Conservation (phyloP, 1,140 invertebrate genomes). For the Aricia agestis region DNA sequence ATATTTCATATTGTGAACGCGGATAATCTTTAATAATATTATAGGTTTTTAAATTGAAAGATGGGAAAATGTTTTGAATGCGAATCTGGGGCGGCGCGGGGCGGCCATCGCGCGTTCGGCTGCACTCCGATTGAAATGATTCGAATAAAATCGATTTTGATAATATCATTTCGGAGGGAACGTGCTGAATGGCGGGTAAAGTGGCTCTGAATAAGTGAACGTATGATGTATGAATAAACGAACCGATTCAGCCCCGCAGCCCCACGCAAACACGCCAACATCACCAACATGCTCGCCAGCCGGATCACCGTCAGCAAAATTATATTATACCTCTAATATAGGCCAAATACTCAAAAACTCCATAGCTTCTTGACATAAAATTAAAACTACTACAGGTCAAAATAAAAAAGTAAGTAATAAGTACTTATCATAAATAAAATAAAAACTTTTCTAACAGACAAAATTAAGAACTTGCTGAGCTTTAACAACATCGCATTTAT, state of each 20-base stretch:
- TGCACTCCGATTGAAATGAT: slow-evolving; percentile 20
- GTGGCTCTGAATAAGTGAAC: slow-evolving; percentile 7
- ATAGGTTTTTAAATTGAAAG: slow-evolving; percentile 10
- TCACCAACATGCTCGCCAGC: not conserved
- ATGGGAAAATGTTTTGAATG: slow-evolving; percentile 7
- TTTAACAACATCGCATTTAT: no score
- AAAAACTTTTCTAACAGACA: no score
- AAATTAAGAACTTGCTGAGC: no score
- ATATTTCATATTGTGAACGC: not conserved
- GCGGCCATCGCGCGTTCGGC: slow-evolving; percentile 9
- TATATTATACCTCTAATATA: no score
- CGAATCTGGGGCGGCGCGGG: not conserved
- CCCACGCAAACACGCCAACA: not conserved
- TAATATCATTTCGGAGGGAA: slow-evolving; percentile 24
- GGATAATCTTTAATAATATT: slow-evolving; percentile 10
- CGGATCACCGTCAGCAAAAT: no score
- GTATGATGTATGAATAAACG: slow-evolving; percentile 11
- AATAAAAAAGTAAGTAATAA: no score
- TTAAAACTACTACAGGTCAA: no score
- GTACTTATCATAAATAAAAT: no score
- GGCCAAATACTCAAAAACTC: no score
- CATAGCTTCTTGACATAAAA: no score
- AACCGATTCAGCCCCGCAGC: not conserved
- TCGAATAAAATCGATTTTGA: slow-evolving; percentile 23
- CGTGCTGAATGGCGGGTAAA: slow-evolving; percentile 7